Evolutionary conservation across 2,113 vertebrate species (phyloP).

Genomic region (Bos javanicus): DNA sequence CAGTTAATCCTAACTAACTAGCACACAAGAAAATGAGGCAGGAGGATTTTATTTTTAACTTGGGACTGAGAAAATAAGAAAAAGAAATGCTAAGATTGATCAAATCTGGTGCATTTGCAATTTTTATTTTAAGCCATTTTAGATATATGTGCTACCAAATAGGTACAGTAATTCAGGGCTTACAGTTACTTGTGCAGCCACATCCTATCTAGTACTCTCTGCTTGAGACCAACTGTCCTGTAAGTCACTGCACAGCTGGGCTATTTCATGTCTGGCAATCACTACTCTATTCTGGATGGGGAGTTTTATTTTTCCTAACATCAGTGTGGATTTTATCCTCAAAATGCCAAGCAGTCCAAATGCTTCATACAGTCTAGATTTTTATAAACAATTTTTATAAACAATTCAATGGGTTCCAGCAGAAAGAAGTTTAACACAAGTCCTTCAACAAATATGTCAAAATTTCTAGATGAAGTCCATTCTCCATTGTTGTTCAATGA

Average conservation of each 20-base stretch:
- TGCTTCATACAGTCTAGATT: neutral
- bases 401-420: neutral
- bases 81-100: slow-evolving; percentile 50
- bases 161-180: neutral
- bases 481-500: neutral
- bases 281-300: neutral
- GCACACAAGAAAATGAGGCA: slow-evolving; percentile 60
- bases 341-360: slow-evolving; percentile 42
- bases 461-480: neutral
- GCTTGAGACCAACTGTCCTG: slow-evolving; percentile 9
- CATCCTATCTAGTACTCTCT: neutral
- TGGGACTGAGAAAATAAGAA: slow-evolving; percentile 23
- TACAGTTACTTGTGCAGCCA: neutral
- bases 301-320: slow-evolving; percentile 48
- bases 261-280: neutral
- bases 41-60: slow-evolving; percentile 70
- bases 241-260: neutral
- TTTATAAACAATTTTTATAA: neutral
- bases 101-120: slow-evolving; percentile 24
- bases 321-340: slow-evolving; percentile 38
- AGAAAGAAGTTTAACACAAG: neutral
- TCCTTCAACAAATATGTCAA: neutral
- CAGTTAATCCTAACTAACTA: slow-evolving; percentile 72
- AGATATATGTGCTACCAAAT: neutral
- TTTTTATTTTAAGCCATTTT: slow-evolving; percentile 58